Evolutionary conservation across 2,113 vertebrate species (phyloP), one percentile per base, ranked within the genome.

Genomic region (Pycnonotus jocosus): DNA sequence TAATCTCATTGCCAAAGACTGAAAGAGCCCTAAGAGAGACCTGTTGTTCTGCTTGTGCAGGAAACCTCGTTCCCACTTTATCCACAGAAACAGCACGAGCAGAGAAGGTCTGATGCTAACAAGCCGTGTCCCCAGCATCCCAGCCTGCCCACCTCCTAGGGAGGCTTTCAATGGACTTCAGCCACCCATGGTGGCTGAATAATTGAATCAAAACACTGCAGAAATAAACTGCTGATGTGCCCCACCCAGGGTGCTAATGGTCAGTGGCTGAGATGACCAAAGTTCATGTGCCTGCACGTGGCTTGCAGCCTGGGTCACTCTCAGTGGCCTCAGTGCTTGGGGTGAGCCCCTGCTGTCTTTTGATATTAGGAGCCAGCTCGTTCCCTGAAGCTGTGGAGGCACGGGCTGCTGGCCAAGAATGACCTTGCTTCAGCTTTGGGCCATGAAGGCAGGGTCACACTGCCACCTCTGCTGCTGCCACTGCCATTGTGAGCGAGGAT

Each of bases 371-470:
- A 83, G 23, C 14, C 65, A 81, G 31, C 27, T 81, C 0, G 0
- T 37, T 65, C 40, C 60, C 54, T 56, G 31, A 51, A 44, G 38
- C 5, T 7, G 24, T 21, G 62, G 40, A 42, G 17, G 23, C 47
- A 30, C 0, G 0, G 30, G 37, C 37, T 61, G 13, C 48, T 80
- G 65, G 16, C 51, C 0, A 1, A 37, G 35, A 50, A 27, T 40
- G 74, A 58, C 24, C 25, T 50, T 53, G 44, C 28, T 47, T 92
- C 42, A 77, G 60, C 51, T 37, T 23, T 86, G 38, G 33, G 48
- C 68, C n/a, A 20, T 4, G 23, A 11, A 21, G 23, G 30, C 45
- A 65, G n/a, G 15, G 56, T 66, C 44, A 65, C 1, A 0, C 25
- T 83, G 78, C 47, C 33, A 47, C 9, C 13, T 35, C 72, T 58